Percentiles rank a stretch among this genome's conserved stretches.
Evolutionary conservation across 2,888 invertebrate species (phyloP).

Genomic region (Caenorhabditis parvicauda): DNA sequence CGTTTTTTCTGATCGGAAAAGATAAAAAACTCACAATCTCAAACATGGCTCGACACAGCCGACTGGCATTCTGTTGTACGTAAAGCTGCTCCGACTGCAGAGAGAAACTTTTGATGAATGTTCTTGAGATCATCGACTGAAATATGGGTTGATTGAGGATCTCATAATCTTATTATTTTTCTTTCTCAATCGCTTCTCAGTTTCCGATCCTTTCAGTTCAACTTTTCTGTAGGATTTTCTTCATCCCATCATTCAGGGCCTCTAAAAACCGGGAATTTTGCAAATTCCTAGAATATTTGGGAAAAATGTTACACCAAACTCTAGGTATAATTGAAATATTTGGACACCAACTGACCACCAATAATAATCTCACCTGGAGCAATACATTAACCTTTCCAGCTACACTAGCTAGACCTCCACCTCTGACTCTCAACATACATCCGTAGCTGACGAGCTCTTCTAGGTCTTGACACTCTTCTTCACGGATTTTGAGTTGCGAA

Average conservation of each 20-base stretch:
- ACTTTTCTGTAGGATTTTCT: too few species aligned
- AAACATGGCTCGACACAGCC: slow-evolving; percentile 38
- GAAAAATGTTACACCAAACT: too few species aligned
- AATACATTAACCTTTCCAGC: slow-evolving; percentile 93
- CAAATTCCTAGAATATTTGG: too few species aligned
- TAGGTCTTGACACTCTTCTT: slow-evolving; percentile 89
- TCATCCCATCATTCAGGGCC: slow-evolving; percentile 1
- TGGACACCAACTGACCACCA: background rate
- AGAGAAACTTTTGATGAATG: slow-evolving; percentile 79
- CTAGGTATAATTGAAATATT: too few species aligned
- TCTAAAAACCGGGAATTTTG: slow-evolving; percentile 3
- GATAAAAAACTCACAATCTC: slow-evolving; percentile 18
- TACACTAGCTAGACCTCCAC: slow-evolving; percentile 83
- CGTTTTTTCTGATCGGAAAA: background rate
- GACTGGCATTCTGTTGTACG: slow-evolving; percentile 73
- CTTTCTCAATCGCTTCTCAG: too few species aligned
- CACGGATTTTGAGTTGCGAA: slow-evolving; percentile 83
- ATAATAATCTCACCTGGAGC: slow-evolving; percentile 71
- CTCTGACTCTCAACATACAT: slow-evolving; percentile 78
- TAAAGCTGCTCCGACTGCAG: slow-evolving; percentile 84
- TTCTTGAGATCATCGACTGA: slow-evolving; percentile 69
- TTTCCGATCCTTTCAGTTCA: too few species aligned
- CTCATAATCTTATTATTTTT: slow-evolving; percentile 9
- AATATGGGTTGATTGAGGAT: slow-evolving; percentile 12
- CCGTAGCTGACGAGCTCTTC: slow-evolving; percentile 75